These are phyloP conservation scores for Haemorhous mexicanus DNA, from an alignment of 2,113 vertebrate genomes.

Conservation along the genomic window DNA sequence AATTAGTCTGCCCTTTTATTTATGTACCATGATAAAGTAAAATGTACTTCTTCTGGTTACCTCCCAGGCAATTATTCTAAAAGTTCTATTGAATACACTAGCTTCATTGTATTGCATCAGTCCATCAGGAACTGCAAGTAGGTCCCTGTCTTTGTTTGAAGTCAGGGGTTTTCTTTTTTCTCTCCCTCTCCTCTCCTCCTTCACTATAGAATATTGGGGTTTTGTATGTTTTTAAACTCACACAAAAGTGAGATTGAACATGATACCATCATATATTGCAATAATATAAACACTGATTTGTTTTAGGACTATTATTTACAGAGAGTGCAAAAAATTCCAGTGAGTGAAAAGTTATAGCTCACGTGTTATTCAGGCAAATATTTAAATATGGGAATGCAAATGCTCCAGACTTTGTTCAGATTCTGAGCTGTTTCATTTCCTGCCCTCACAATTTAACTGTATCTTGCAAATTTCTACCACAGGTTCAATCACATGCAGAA, in stretches of 20 bases:
- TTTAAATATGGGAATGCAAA: slow-evolving; percentile 6
- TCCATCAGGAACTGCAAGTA: slow-evolving; percentile 21
- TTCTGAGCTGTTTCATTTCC: background rate
- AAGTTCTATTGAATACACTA: slow-evolving; percentile 66
- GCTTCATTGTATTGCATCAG: slow-evolving; percentile 24
- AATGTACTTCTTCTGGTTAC: slow-evolving; percentile 82
- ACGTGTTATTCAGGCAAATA: background rate
- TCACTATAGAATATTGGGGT: background rate
- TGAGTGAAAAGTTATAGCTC: background rate
- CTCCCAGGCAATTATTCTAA: slow-evolving; percentile 87
- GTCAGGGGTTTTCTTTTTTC: background rate
- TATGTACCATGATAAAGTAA: slow-evolving; percentile 86
- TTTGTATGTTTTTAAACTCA: background rate
- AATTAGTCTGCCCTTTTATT: slow-evolving; percentile 83
- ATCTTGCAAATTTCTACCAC: background rate
- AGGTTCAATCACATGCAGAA: background rate
- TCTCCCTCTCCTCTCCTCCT: background rate
- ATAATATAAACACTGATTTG: background rate
- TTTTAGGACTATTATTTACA: background rate
- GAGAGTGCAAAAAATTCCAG: background rate
- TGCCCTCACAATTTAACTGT: background rate
- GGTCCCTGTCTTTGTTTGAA: slow-evolving; percentile 46
- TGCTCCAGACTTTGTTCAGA: background rate
- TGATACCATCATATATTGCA: background rate
- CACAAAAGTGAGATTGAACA: background rate